Conservation (phyloP, 1,140 invertebrate genomes). For the Conus ventricosus region DNA sequence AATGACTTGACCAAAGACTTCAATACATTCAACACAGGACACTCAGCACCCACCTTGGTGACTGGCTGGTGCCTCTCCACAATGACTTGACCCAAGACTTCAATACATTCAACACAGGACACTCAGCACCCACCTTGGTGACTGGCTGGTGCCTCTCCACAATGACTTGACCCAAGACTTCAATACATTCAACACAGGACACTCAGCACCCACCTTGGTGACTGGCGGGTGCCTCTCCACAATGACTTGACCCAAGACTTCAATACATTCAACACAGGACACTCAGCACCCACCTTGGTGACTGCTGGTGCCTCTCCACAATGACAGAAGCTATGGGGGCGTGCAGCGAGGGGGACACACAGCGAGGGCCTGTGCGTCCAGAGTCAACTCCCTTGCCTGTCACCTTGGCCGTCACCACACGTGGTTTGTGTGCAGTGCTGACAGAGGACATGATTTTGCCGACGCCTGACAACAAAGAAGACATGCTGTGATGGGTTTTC, state of each 20-base stretch:
- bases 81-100: too few species aligned
- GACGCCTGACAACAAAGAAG: background rate
- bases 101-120: too few species aligned
- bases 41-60: too few species aligned
- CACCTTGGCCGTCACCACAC: background rate
- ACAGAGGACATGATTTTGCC: background rate
- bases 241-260: too few species aligned
- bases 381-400: background rate
- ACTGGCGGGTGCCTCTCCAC: too few species aligned
- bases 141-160: constrained; percentile 69
- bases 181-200: too few species aligned
- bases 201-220: too few species aligned
- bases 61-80: too few species aligned
- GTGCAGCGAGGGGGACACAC: background rate
- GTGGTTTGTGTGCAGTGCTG: background rate
- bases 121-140: constrained; percentile 53
- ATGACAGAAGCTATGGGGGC: constrained; percentile 68
- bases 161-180: constrained; percentile 46
- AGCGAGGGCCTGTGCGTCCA: background rate
- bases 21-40: too few species aligned
- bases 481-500: too few species aligned
- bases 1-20: too few species aligned
- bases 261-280: too few species aligned
- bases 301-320: constrained; percentile 68
- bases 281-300: constrained; percentile 53